These are phyloP conservation scores for Salpingus planirostris DNA, from an alignment of 2,888 invertebrate genomes.

Conservation along the genomic window DNA sequence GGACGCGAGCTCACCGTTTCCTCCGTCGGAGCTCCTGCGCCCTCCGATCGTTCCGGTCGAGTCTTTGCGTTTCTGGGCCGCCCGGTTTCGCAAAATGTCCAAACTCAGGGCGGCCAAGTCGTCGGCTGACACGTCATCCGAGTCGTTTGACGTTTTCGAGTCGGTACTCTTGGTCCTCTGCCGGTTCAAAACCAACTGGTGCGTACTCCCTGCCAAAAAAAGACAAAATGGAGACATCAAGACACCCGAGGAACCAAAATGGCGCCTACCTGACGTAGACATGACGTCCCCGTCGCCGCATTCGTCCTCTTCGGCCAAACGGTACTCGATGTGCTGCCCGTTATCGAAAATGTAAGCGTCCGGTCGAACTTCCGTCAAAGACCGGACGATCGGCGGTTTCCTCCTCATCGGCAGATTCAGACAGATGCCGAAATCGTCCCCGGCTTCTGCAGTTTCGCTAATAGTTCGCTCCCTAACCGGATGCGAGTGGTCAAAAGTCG, in stretches of 20 bases:
- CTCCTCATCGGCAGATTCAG: conserved; percentile 18
- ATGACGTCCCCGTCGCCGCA: conserved; percentile 39
- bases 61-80: conserved; percentile 39
- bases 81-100: conserved; percentile 32
- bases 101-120: conserved; percentile 35
- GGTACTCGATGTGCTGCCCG: conserved; percentile 56
- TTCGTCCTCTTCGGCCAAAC: conserved; percentile 55
- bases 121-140: conserved; percentile 31
- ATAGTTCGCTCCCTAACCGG: conserved; percentile 44
- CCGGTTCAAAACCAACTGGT: conserved; percentile 15
- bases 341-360: conserved; percentile 53
- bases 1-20: conserved; percentile 30
- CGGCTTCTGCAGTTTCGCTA: conserved; percentile 47
- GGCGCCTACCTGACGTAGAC: conserved; percentile 31
- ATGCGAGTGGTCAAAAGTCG: conserved; percentile 2
- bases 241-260: too few relatives aligned
- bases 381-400: conserved; percentile 43
- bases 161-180: conserved; percentile 49
- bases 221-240: not conserved
- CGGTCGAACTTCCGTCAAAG: conserved; percentile 56
- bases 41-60: conserved; percentile 31
- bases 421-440: conserved; percentile 3
- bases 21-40: conserved; percentile 46
- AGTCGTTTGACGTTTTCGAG: conserved; percentile 42
- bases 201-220: conserved; percentile 23